Percentiles rank a stretch among this genome's conserved stretches.
Evolutionary conservation across 1,140 invertebrate species (phyloP).

Genomic region (Dryas iulia): DNA sequence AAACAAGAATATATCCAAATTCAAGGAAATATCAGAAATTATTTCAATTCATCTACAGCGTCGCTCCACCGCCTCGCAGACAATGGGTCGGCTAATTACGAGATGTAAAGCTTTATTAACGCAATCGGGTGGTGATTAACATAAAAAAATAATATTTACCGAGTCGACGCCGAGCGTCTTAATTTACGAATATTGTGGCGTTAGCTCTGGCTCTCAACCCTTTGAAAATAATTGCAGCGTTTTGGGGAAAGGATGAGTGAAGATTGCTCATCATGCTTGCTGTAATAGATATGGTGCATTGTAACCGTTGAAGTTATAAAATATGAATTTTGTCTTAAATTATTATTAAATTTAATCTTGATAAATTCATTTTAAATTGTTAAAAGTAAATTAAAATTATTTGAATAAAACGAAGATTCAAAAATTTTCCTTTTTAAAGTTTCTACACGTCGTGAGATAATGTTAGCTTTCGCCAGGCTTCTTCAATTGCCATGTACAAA

Average conservation of each 20-base stretch:
- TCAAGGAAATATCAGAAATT: constrained; percentile 40
- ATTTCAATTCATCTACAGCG: constrained; percentile 56
- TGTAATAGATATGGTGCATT: constrained; percentile 61
- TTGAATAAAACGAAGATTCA: too few relatives aligned
- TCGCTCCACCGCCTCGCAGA: constrained; percentile 51
- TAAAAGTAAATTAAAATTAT: too few relatives aligned
- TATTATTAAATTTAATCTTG: too few relatives aligned
- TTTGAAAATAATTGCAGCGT: constrained; percentile 76
- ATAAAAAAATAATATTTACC: constrained; percentile 80
- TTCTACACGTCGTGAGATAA: constrained; percentile 39
- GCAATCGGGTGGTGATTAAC: constrained; percentile 76
- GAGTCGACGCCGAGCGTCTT: constrained; percentile 54
- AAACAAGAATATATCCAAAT: constrained; percentile 15
- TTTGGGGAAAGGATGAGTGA: constrained; percentile 67
- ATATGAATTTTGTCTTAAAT: not conserved
- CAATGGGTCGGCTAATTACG: constrained; percentile 74
- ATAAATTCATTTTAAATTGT: too few relatives aligned
- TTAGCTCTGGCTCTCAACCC: constrained; percentile 68
- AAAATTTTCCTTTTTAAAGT: constrained; percentile 27
- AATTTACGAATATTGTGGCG: constrained; percentile 77
- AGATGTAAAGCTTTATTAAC: constrained; percentile 79
- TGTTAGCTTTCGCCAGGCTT: constrained; percentile 32
- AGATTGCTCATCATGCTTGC: constrained; percentile 71
- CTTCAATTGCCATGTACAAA: constrained; percentile 52
- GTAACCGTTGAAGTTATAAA: constrained; percentile 33